These are phyloP conservation scores for Acromyrmex charruanus DNA, from an alignment of 1,140 invertebrate species.

Conservation along the genomic window DNA sequence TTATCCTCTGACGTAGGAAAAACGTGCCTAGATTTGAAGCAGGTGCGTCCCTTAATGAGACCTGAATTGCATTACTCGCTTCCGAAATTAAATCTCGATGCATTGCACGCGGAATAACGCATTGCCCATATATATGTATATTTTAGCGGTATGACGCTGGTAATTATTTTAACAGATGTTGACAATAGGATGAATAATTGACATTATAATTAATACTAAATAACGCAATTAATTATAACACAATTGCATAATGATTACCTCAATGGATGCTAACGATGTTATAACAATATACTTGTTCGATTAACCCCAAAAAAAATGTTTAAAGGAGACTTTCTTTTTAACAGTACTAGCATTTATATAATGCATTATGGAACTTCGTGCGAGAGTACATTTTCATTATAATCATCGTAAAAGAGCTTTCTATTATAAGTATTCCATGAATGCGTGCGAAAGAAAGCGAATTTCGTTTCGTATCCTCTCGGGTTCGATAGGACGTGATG, in stretches of 20 bases:
- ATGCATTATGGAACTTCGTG: background rate
- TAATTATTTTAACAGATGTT: conserved; percentile 32
- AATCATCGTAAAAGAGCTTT: background rate
- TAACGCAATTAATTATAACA: conserved; percentile 24
- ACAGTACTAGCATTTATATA: background rate
- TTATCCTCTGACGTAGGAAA: conserved; percentile 1
- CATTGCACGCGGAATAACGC: background rate
- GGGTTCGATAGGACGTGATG: background rate
- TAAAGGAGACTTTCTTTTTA: background rate
- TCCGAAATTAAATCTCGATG: conserved; percentile 14
- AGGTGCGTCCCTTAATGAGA: conserved; percentile 18
- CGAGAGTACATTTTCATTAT: background rate
- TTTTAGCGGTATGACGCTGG: background rate
- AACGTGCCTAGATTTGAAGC: conserved; percentile 31
- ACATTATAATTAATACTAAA: conserved; percentile 30
- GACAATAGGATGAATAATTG: conserved; percentile 17
- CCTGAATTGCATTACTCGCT: background rate
- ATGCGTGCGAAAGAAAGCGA: background rate
- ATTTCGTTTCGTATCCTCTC: conserved; percentile 6
- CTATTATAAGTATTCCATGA: background rate
- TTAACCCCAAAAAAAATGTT: background rate
- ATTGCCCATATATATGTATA: background rate
- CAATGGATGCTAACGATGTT: background rate
- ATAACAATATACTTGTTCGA: background rate
- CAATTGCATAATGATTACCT: background rate